Base-by-base conservation (phyloP, 2,888 invertebrate genomes). In the Synanthedon vespiformis region DNA sequence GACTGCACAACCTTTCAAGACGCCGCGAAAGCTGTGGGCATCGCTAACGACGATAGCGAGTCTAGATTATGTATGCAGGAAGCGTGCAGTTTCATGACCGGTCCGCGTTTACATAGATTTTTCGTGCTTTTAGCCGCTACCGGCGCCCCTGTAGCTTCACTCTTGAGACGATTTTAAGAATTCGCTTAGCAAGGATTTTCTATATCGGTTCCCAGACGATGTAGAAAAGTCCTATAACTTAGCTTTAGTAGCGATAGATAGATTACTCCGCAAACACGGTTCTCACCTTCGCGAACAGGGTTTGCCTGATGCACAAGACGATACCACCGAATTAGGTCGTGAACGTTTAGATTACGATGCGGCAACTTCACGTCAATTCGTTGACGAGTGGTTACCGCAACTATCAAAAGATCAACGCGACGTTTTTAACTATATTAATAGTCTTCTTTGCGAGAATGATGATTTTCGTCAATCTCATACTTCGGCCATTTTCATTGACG, bases 1-100 rank as follows among this genome's bases (percentile, higher is more conserved):
- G 47, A 54, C 44, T 58, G 57, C 50, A 52, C 40, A 40, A 58
- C 58, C 40, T 57, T 58, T 27, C 57, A 58, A 51, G 58, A 58
- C 16, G 58, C 57, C 34, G 57, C 56, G 27, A 54, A 51, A 53
- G 11, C 44, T n/a, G 49, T 57, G 16, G 54, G 54, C 40, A 40
- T 58, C 14, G 57, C 55, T 18, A 53, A 56, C 51, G 55, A 56
- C 48, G 55, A 56, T n/a, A 47, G 34, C 41, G 55, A 56, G 44
- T 55, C 53, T 48, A 52, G 53, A 44, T 48, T 14, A 34, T 53
- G 53, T 44, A 54, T 53, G 54, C 34, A 47, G 52, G 56, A 54
- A 52, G 53, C 58, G 49, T 41, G 54, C 13, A 47, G 40, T 49
- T 58, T 56, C 48, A 54, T 53, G 40, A 56, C 56, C 27, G 54